Evolutionary conservation across 1,140 invertebrate species (phyloP), one percentile per base, ranked within the genome.

Genomic region (Drosophila lini): DNA sequence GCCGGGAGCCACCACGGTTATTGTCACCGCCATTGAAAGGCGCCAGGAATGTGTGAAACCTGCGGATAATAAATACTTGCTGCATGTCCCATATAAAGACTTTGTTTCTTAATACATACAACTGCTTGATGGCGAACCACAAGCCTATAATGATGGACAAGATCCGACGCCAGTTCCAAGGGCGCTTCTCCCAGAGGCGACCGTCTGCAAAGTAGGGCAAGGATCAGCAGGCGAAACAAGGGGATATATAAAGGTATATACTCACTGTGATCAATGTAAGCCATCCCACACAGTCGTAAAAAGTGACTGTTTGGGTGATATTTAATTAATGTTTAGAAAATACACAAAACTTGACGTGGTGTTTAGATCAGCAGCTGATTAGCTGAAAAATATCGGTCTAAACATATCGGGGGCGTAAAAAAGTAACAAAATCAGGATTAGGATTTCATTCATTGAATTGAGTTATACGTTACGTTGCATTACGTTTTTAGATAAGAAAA

Each of bases 181-280:
- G 84, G 69, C 84, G 84, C 44, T 83, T 84, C 31, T 89, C 84
- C 69, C 80, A 89, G 1, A 89, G 60, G 1, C 80, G 78, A 73
- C 84, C 84, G 69, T 68, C 84, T 89, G 9, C 6, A 70, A 80
- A 36, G n/a, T 22, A 0, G 22, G 25, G 10, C n/a, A 53, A 55
- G 3, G 1, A 7, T 19, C 6, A 47, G 28, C 32, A 32, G 1
- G 9, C 3, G 42, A 40, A 15, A 16, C 25, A 32, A 13, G 1
- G 9, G 15, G 10, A 28, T 9, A 5, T 31, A 9, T n/a, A 1
- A 1, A 32, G n/a, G 1, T 2, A n/a, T 8, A 28, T 1, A 59
- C 76, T 78, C 32, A 78, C 76, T 73, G 5, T 78, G 75, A 45
- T 78, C 76, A 9, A 78, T 32, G 52, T 79, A 79, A 11, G 63